Conservation (phyloP, 2,113 vertebrate species). For the Oriolus oriolus region DNA sequence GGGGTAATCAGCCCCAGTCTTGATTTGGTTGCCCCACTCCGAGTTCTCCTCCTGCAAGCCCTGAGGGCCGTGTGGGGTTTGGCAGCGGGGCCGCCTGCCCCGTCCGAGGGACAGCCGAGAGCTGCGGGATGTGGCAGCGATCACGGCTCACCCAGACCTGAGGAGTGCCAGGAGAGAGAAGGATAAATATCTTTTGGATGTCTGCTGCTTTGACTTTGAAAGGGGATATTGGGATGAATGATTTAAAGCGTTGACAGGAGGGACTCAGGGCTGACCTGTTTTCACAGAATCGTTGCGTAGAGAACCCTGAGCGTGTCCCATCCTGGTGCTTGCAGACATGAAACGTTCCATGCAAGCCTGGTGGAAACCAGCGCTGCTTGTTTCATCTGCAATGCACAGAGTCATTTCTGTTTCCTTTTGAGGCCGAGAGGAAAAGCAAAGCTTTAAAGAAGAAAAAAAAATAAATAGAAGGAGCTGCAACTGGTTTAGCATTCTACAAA, state of each 20-base stretch:
- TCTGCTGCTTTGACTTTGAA: not conserved
- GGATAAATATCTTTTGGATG: not conserved
- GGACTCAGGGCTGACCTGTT: not conserved
- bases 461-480: not conserved
- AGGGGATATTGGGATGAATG: not conserved
- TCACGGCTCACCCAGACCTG: not conserved
- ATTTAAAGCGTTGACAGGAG: not conserved
- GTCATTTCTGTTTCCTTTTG: not conserved
- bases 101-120: not conserved
- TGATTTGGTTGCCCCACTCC: not conserved
- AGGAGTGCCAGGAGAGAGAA: not conserved
- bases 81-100: too few relatives aligned
- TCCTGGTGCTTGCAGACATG: not conserved
- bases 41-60: not conserved
- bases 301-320: not conserved
- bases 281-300: rapidly evolving
- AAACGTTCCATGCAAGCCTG: rapidly evolving
- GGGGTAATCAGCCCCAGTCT: not conserved
- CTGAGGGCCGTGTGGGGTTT: not conserved
- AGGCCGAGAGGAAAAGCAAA: constrained; percentile 13
- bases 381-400: not conserved
- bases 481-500: constrained; percentile 56
- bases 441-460: not conserved
- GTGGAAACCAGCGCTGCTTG: rapidly evolving
- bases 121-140: not conserved